Evolutionary conservation across 1,140 invertebrate species (phyloP).

Genomic region (Drosophila santomea): DNA sequence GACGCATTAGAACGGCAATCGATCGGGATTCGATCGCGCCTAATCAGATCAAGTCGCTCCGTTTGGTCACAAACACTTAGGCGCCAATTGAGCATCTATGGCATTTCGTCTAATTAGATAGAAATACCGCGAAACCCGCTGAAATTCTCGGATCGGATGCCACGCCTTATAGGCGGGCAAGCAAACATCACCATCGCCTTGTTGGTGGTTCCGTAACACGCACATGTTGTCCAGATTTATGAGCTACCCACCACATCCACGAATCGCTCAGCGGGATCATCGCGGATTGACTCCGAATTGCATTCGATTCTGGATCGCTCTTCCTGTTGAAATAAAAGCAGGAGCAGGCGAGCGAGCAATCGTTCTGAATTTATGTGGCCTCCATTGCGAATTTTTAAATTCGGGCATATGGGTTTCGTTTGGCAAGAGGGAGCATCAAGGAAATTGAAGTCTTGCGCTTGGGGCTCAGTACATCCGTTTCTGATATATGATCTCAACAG

Average conservation of each 20-base stretch:
- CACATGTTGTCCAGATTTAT: conserved; percentile 66
- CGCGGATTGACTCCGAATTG: conserved; percentile 29
- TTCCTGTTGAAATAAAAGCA: conserved; percentile 77
- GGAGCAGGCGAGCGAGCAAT: conserved; percentile 66
- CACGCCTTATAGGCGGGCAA: conserved; percentile 40
- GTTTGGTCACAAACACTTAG: conserved; percentile 80
- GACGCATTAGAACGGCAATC: conserved; percentile 61
- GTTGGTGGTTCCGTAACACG: conserved; percentile 50
- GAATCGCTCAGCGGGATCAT: conserved; percentile 69
- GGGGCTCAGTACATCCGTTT: conserved; percentile 14
- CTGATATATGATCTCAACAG: conserved; percentile 28
- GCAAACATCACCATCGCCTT: conserved; percentile 43
- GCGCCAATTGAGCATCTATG: conserved; percentile 81
- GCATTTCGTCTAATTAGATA: conserved; percentile 77
- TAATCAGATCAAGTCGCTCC: conserved; percentile 65
- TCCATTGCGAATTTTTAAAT: conserved; percentile 3
- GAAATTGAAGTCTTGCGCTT: conserved; percentile 24
- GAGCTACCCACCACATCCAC: conserved; percentile 26
- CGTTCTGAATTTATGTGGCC: conserved; percentile 58
- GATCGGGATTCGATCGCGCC: conserved; percentile 17
- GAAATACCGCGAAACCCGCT: conserved; percentile 57
- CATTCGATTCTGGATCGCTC: conserved; percentile 45
- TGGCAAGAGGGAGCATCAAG: conserved; percentile 9
- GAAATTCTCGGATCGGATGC: conserved; percentile 56
- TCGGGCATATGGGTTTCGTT: conserved; percentile 32